phyloP scores from a whole-genome alignment of 2,113 vertebrate genomes.

The Delphinus delphis region DNA sequence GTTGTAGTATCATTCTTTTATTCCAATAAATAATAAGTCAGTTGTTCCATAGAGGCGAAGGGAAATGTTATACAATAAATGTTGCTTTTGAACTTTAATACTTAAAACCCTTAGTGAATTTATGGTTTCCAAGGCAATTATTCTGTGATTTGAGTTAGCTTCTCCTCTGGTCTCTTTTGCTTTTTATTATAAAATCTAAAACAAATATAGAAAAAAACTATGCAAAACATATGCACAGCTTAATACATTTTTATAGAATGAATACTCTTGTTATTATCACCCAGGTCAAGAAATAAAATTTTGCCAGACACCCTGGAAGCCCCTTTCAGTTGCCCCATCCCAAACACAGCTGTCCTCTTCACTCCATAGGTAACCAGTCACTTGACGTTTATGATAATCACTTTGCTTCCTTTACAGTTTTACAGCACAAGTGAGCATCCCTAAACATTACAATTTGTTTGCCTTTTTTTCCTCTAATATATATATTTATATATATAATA shows the following conservation, averaged over 20 bases:
- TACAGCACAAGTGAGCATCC: not conserved
- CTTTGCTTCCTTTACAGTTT: not conserved
- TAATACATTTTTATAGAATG: not conserved
- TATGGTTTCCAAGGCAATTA: conserved; percentile 49
- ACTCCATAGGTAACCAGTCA: not conserved
- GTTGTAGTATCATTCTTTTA: not conserved
- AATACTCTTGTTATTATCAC: not conserved
- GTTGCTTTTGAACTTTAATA: conserved; percentile 48
- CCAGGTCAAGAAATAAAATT: not conserved
- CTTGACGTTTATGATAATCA: not conserved
- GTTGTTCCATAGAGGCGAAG: conserved; percentile 16
- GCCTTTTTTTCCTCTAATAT: not conserved
- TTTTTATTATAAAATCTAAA: conserved; percentile 34
- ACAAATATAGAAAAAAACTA: not conserved
- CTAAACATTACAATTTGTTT: not conserved
- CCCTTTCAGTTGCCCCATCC: not conserved
- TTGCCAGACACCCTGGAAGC: not conserved
- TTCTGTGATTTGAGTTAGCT: conserved; percentile 47
- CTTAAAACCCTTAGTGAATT: not conserved
- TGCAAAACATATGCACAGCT: not conserved
- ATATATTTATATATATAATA: not conserved
- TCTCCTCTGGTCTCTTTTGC: not conserved
- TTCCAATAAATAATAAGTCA: not conserved
- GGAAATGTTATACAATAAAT: conserved; percentile 52
- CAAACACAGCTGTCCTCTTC: rapidly evolving